phyloP scores from a whole-genome alignment of 2,797 vertebrate genomes.

The Leucoraja ocellata region DNA sequence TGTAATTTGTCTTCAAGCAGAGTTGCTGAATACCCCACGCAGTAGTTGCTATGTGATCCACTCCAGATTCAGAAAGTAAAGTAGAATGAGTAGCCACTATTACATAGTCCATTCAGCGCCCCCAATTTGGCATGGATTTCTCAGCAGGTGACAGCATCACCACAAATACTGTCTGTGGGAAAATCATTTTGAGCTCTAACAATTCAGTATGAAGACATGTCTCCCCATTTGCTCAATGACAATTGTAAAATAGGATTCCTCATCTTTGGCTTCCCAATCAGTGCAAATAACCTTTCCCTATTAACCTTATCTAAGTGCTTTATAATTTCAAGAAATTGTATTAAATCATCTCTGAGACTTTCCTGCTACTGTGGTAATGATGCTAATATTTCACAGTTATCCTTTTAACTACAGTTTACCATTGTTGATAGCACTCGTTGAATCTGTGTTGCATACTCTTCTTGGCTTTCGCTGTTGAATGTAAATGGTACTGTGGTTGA shows the following conservation, averaged over 20 bases:
- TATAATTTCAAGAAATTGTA: background rate
- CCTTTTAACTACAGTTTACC: background rate
- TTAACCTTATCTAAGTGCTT: background rate
- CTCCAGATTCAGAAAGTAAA: too few species aligned
- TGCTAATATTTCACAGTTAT: background rate
- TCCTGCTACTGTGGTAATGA: background rate
- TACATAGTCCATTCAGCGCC: too few species aligned
- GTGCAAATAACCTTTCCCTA: background rate
- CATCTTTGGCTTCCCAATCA: background rate
- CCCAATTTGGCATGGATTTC: too few species aligned
- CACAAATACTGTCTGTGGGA: background rate
- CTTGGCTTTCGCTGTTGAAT: background rate
- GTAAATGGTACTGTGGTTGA: background rate
- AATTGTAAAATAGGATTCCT: background rate
- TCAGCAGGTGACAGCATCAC: background rate
- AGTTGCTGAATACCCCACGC: too few species aligned
- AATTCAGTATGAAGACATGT: background rate
- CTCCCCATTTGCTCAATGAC: background rate
- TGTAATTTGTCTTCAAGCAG: too few species aligned
- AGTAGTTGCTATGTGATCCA: too few species aligned
- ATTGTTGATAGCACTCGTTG: background rate
- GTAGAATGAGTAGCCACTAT: too few species aligned
- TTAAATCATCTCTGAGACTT: background rate
- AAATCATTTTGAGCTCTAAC: background rate
- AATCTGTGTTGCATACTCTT: background rate